These are phyloP conservation scores for Teleogryllus occipitalis DNA, from an alignment of 1,140 invertebrate genomes.

Conservation along the genomic window DNA sequence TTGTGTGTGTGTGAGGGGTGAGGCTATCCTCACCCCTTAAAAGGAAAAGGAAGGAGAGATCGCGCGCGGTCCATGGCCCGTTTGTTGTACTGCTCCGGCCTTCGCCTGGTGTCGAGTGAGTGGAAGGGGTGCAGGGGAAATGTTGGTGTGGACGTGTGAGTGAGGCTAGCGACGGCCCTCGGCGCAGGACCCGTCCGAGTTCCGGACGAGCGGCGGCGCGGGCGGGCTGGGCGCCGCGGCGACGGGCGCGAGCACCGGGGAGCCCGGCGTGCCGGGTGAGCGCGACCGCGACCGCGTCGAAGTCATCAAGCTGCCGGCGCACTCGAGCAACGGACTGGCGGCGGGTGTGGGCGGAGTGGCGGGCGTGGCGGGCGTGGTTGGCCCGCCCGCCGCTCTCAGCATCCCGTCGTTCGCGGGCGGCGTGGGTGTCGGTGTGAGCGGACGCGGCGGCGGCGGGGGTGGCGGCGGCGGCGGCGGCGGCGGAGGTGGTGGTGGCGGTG, in stretches of 20 bases:
- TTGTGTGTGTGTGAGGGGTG: too few species aligned
- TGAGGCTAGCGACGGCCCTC: too few species aligned
- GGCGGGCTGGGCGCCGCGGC: background rate
- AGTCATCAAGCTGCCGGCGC: slow-evolving; percentile 63
- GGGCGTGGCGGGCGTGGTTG: background rate
- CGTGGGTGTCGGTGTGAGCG: background rate
- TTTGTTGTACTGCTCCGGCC: too few species aligned
- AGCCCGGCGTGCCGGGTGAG: background rate
- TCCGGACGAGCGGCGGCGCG: background rate
- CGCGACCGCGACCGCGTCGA: slow-evolving; percentile 52
- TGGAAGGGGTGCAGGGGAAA: too few species aligned
- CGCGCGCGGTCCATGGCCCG: too few species aligned
- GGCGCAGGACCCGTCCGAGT: background rate
- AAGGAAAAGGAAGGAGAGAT: too few species aligned
- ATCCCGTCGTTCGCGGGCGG: slow-evolving; percentile 30
- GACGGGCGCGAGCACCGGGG: background rate
- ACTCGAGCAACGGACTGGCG: slow-evolving; percentile 33
- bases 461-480: background rate
- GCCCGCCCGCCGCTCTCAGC: slow-evolving; percentile 26
- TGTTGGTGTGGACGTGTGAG: too few species aligned
- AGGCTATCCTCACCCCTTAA: too few species aligned
- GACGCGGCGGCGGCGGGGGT: background rate
- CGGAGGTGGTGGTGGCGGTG: background rate
- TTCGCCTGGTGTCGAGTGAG: background rate
- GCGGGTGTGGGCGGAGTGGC: background rate